Conservation (phyloP, 2,113 vertebrate genomes). For the Pelmatolapia mariae region DNA sequence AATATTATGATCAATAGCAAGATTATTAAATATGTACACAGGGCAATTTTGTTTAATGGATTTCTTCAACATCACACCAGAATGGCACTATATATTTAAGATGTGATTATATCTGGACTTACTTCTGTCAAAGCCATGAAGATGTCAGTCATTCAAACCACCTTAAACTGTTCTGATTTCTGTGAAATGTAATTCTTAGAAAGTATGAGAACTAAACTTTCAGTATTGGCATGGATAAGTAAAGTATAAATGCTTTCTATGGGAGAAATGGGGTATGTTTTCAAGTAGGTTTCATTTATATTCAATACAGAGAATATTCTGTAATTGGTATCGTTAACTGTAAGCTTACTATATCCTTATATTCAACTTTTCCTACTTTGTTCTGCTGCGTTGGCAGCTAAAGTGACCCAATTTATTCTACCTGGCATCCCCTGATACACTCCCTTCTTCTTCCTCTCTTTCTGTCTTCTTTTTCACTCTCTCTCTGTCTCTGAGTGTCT, state of each 20-base stretch:
- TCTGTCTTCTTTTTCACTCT: background rate
- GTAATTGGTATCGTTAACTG: background rate
- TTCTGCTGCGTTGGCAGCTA: background rate
- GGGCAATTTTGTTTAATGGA: background rate
- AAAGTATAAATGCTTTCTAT: background rate
- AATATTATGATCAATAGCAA: background rate
- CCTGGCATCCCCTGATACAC: background rate
- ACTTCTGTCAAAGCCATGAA: background rate
- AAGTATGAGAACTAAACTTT: background rate
- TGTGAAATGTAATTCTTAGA: background rate
- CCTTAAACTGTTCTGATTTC: background rate
- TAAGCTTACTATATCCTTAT: background rate
- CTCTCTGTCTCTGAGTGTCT: background rate
- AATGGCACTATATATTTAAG: background rate
- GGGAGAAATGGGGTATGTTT: background rate
- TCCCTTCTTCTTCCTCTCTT: background rate
- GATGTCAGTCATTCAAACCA: background rate
- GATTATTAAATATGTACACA: background rate
- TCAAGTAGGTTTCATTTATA: background rate
- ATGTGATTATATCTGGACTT: background rate
- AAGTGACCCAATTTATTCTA: background rate
- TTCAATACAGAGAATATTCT: background rate
- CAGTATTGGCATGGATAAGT: accelerated
- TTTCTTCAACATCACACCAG: background rate
- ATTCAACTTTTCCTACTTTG: background rate